Evolutionary conservation across 2,113 vertebrate species (phyloP).

Genomic region (Nerophis ophidion): DNA sequence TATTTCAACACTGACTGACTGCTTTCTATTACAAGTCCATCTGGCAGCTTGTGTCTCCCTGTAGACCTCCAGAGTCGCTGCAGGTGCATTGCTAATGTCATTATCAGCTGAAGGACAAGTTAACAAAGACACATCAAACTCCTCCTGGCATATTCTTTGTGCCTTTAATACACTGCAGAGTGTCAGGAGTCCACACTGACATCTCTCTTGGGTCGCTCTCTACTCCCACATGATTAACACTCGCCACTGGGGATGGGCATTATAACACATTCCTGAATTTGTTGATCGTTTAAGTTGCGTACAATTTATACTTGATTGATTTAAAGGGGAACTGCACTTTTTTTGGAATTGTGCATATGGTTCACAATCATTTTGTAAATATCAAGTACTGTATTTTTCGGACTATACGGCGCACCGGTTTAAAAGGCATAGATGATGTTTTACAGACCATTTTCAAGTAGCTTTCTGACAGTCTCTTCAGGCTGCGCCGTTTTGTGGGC

Average conservation of each 20-base stretch:
- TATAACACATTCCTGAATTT: background rate
- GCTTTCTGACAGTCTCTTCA: too few relatives aligned
- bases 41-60: conserved; percentile 26
- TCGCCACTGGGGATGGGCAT: background rate
- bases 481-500: too few relatives aligned
- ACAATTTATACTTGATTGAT: too few relatives aligned
- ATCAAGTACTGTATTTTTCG: too few relatives aligned
- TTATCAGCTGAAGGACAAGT: conserved; percentile 31
- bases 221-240: conserved; percentile 22
- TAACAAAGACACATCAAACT: conserved; percentile 38
- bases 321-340: too few relatives aligned
- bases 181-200: background rate
- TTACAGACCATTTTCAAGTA: too few relatives aligned
- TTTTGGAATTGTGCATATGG: too few relatives aligned
- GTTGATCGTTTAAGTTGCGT: background rate
- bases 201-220: conserved; percentile 25
- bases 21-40: conserved; percentile 42
- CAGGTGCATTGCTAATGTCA: conserved; percentile 39
- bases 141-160: conserved; percentile 29
- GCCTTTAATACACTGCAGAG: conserved; percentile 9
- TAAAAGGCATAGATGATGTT: too few relatives aligned
- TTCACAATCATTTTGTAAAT: too few relatives aligned
- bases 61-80: conserved; percentile 21
- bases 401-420: too few relatives aligned
- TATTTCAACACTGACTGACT: conserved; percentile 19